A percentile compares a stretch with the other conserved stretches of the same genome.
Evolutionary conservation across 2,797 vertebrate species (phyloP).

Genomic region (Schizothorax lantsangensis): DNA sequence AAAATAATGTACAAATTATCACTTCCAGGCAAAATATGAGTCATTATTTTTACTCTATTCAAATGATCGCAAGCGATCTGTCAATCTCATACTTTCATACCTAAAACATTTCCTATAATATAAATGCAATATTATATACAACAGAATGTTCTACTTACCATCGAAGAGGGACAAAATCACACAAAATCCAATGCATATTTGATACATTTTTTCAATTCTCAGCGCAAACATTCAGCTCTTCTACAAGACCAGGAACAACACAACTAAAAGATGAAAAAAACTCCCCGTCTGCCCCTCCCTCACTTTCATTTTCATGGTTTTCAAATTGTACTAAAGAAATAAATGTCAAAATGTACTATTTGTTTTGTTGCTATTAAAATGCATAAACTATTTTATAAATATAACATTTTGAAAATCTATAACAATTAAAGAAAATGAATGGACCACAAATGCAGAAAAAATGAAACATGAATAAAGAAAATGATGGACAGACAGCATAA

Average conservation of each 20-base stretch:
- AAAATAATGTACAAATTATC: neutral
- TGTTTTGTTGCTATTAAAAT: neutral
- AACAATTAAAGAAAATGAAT: neutral
- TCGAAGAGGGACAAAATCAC: slow-evolving; percentile 65
- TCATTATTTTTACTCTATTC: neutral
- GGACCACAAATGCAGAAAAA: neutral
- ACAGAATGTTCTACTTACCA: slow-evolving; percentile 67
- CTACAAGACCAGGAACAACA: slow-evolving; percentile 13
- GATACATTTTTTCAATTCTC: slow-evolving; percentile 68
- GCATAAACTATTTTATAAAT: neutral
- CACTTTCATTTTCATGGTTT: slow-evolving; percentile 16
- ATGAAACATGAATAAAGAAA: neutral
- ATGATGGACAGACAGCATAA: neutral
- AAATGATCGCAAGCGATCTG: neutral
- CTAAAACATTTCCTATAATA: neutral
- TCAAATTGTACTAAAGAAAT: neutral
- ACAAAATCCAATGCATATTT: slow-evolving; percentile 62
- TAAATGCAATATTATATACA: neutral
- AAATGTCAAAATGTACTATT: neutral
- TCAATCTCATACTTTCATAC: neutral
- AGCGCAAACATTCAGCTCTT: slow-evolving; percentile 32
- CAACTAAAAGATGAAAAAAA: slow-evolving; percentile 8
- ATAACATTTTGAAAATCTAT: neutral
- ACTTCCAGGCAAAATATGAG: neutral
- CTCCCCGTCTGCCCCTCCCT: slow-evolving; percentile 31